These are phyloP conservation scores for Drosophila mercatorum DNA, from an alignment of 2,888 invertebrate genomes.

Conservation along the genomic window DNA sequence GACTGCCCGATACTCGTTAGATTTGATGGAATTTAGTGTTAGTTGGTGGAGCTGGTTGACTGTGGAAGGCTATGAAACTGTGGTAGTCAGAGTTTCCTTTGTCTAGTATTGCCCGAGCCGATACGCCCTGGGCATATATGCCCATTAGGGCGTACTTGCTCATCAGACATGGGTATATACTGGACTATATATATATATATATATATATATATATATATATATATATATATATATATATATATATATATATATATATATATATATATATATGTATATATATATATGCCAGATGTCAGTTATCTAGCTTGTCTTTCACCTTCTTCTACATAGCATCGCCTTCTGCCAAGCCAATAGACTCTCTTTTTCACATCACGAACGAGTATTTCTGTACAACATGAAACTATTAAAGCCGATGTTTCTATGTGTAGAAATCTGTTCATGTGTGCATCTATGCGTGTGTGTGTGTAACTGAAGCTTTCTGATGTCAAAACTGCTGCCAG, in stretches of 20 bases:
- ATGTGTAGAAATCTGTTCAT: too few relatives aligned
- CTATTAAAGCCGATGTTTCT: background rate
- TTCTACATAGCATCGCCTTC: too few relatives aligned
- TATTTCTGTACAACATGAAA: background rate
- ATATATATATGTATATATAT: background rate
- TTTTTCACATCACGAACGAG: background rate
- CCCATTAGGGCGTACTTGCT: too few relatives aligned
- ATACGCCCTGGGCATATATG: too few relatives aligned
- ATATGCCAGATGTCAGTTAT: background rate
- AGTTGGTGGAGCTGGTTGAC: too few relatives aligned
- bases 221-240: background rate
- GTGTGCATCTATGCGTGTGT: too few relatives aligned
- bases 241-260: background rate
- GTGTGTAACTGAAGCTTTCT: background rate
- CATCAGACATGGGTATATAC: too few relatives aligned
- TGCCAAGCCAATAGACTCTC: background rate
- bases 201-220: background rate
- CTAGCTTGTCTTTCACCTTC: background rate
- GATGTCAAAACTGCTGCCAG: slow-evolving; percentile 2
- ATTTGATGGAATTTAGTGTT: background rate
- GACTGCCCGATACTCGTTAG: background rate
- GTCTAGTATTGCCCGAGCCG: too few relatives aligned
- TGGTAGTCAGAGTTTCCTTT: too few relatives aligned
- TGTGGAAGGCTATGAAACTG: too few relatives aligned
- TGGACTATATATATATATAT: background rate